Evolutionary conservation across 2,888 invertebrate species (phyloP), one percentile per base, ranked within the genome.

Genomic region (Kryphioiulus occultus): DNA sequence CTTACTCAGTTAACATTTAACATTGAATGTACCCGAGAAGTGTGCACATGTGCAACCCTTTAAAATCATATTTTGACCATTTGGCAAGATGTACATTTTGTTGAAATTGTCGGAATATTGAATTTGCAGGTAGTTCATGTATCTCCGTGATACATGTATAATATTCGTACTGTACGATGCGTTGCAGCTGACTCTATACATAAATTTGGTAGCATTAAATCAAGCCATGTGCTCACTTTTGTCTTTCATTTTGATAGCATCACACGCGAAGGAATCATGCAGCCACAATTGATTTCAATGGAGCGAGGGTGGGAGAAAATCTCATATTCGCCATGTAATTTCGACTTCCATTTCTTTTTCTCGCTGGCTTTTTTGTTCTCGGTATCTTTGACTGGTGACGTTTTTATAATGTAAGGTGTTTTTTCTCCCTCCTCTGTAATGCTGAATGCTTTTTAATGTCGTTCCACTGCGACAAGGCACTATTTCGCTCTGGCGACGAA

Each of bases 221-320:
- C 53, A 53, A 53, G 53, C 53, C 53, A 17, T 17, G 53, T 17
- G 53, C 53, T 53, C 53, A 17, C 53, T 53, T 53, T 53, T 53
- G 53, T 53, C 53, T 53, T 17, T 17, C 53, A 53, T 53, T 53
- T 53, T 53, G 53, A 53, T 53, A 53, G 17, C 53, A 53, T 53
- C 53, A 17, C 17, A 12, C 17, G 53, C 12, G 17, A 53, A 53
- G 53, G 53, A 53, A 53, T 53, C 53, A 53, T 53, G 53, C 53
- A 53, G 53, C 53, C 53, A 53, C 53, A 53, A 53, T 53, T 53
- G 53, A 53, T 53, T 53, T 53, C 53, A 53, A 53, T 53, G 53
- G 53, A 17, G 53, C 53, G 53, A 53, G 53, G 53, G 53, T 53
- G 53, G 53, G 53, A 53, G 12, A 53, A 53, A 53, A 53, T 53